Evolutionary conservation across 2,113 vertebrate genomes (phyloP).

Genomic region (Campylomormyrus tamandua): DNA sequence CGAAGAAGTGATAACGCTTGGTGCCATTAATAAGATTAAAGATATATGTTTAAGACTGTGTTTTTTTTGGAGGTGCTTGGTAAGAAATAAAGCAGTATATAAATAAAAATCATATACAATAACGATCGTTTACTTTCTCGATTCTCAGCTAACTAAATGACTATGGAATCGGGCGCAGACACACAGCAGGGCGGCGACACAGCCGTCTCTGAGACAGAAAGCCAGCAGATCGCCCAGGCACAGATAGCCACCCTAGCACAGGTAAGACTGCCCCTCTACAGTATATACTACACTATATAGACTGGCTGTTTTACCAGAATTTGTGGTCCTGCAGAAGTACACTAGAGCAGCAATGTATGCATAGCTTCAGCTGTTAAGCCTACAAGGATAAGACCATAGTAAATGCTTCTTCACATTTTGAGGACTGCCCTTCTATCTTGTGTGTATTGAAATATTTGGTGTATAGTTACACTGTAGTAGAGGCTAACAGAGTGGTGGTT

Average conservation of each 20-base stretch:
- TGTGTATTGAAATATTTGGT: not conserved
- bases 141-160: constrained; percentile 86
- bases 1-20: not conserved
- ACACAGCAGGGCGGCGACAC: constrained; percentile 92
- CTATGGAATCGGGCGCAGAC: constrained; percentile 96
- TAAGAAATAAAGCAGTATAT: not conserved
- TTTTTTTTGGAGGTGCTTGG: not conserved
- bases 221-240: constrained; percentile 84
- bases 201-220: constrained; percentile 85
- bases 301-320: not conserved
- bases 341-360: not conserved
- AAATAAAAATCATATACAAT: not conserved
- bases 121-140: not conserved
- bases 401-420: not conserved
- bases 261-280: constrained; percentile 59
- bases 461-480: not conserved
- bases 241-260: constrained; percentile 88
- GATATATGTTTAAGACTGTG: not conserved
- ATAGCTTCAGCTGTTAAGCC: not conserved
- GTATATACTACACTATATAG: not conserved
- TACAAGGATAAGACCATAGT: not conserved
- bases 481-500: not conserved
- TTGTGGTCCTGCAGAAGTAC: not conserved
- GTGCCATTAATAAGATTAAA: not conserved
- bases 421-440: not conserved